phyloP scores from a whole-genome alignment of 2,113 vertebrate species.

The Hucho hucho region DNA sequence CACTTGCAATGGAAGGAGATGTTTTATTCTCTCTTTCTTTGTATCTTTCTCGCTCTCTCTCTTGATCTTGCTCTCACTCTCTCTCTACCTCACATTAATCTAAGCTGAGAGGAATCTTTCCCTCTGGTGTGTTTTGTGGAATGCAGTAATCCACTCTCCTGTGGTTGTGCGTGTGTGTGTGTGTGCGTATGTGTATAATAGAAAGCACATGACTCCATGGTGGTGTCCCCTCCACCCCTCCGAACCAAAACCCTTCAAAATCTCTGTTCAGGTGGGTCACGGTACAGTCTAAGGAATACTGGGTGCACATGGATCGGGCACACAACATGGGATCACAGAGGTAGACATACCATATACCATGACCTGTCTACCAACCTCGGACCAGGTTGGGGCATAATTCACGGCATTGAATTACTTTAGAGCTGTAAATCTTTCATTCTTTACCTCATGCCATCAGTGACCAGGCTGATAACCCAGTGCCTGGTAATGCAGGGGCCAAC shows the following conservation, averaged over 20 bases:
- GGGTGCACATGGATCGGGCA: background rate
- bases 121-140: conserved; percentile 11
- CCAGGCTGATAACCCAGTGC: background rate
- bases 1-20: background rate
- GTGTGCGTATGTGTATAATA: background rate
- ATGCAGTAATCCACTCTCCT: conserved; percentile 18
- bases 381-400: background rate
- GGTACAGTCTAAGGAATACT: background rate
- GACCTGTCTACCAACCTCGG: background rate
- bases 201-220: conserved; percentile 4
- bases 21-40: background rate
- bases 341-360: background rate
- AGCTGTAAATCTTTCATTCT: too few relatives aligned
- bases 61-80: background rate
- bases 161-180: conserved; percentile 16
- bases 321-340: background rate
- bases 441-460: background rate
- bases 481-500: background rate
- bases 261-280: conserved; percentile 4
- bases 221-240: background rate
- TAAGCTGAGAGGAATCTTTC: conserved; percentile 21
- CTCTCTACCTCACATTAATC: background rate
- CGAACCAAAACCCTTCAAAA: background rate
- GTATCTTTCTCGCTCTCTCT: background rate
- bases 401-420: too few relatives aligned